Percentiles rank a stretch among this genome's conserved stretches.
Conservation (phyloP, 2,113 vertebrate genomes). For the Tragelaphus imberbis region DNA sequence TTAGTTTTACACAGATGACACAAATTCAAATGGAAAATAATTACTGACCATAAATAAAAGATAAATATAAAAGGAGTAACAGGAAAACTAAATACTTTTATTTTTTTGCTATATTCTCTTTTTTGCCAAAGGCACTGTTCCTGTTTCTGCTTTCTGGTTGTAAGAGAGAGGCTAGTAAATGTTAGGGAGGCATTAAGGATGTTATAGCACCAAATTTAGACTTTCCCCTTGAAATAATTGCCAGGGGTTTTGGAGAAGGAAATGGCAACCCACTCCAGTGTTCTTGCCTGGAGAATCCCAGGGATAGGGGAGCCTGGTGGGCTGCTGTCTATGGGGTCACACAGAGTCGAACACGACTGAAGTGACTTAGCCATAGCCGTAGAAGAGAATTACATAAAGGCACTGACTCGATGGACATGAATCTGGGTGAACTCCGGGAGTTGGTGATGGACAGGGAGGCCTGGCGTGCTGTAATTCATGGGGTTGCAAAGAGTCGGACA, state of each 20-base stretch:
- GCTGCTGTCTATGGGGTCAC: too few relatives aligned
- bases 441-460: too few relatives aligned
- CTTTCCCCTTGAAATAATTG: not conserved
- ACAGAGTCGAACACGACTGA: too few relatives aligned
- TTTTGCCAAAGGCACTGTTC: not conserved
- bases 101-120: not conserved
- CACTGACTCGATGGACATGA: too few relatives aligned
- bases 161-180: not conserved
- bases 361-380: not conserved
- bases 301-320: too few relatives aligned
- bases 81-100: not conserved
- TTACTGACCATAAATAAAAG: not conserved
- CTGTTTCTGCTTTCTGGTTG: not conserved
- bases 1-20: not conserved
- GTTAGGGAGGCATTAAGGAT: not conserved
- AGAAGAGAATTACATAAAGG: not conserved
- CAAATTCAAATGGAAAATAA: not conserved
- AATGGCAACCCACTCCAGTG: too few relatives aligned
- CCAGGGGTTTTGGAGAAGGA: not conserved
- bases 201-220: not conserved
- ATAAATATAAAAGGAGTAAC: not conserved
- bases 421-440: too few relatives aligned
- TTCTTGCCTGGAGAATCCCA: too few relatives aligned
- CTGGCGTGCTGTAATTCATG: too few relatives aligned
- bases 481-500: too few relatives aligned